These are phyloP conservation scores for Drosophila triauraria DNA, from an alignment of 1,140 invertebrate species.

Conservation along the genomic window DNA sequence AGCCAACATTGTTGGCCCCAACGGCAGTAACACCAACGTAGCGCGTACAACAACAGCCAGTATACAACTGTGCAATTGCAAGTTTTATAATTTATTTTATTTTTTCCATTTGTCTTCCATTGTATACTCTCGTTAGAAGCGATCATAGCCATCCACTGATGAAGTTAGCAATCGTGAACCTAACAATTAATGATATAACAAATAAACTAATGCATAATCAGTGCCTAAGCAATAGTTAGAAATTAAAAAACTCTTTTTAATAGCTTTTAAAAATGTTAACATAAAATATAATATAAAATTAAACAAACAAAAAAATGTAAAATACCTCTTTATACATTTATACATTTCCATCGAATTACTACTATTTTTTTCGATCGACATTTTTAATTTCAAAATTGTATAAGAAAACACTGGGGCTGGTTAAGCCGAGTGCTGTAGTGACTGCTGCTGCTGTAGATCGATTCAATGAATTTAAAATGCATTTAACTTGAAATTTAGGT, in stretches of 20 bases:
- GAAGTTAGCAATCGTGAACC: background rate
- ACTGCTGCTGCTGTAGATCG: slow-evolving; percentile 60
- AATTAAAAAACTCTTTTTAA: background rate
- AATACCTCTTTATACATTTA: background rate
- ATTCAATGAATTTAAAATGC: slow-evolving; percentile 84
- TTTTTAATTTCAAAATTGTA: slow-evolving; percentile 71
- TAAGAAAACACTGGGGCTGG: slow-evolving; percentile 41
- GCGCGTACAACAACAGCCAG: slow-evolving; percentile 30
- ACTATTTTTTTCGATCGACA: slow-evolving; percentile 17
- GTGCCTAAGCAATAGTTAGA: background rate
- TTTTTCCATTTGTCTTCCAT: slow-evolving; percentile 43
- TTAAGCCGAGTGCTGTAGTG: slow-evolving; percentile 31
- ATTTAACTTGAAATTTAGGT: slow-evolving; percentile 83
- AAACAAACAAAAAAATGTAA: background rate
- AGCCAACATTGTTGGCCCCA: slow-evolving; percentile 48
- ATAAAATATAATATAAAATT: background rate
- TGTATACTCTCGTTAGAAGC: slow-evolving; percentile 35
- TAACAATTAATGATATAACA: background rate
- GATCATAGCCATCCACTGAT: background rate
- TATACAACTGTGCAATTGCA: slow-evolving; percentile 54
- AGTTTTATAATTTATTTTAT: slow-evolving; percentile 66
- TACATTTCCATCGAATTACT: slow-evolving; percentile 17
- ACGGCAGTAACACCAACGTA: slow-evolving; percentile 63
- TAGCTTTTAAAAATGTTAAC: background rate
- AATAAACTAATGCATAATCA: too few species aligned